A percentile compares a stretch with the other conserved stretches of the same genome.
Conservation (phyloP, 2,888 invertebrate genomes). For the Pemphredon lugubris region DNA sequence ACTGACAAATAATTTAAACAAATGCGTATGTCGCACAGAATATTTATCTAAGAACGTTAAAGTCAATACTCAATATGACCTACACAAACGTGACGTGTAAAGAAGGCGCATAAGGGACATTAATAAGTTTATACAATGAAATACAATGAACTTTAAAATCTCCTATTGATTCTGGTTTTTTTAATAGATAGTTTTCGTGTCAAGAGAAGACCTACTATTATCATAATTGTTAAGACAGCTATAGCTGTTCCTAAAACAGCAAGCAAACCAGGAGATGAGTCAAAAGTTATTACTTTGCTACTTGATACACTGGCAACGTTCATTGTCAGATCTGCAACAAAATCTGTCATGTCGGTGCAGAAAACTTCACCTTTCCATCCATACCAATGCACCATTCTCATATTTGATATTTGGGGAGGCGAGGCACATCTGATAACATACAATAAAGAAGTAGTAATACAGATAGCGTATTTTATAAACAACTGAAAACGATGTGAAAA, state of each 20-base stretch:
- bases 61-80: too few relatives aligned
- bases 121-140: conserved; percentile 36
- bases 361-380: conserved; percentile 83
- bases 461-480: neutral
- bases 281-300: conserved; percentile 56
- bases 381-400: conserved; percentile 84
- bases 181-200: conserved; percentile 61
- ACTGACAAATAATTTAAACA: too few relatives aligned
- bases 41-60: too few relatives aligned
- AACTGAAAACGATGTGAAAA: too few relatives aligned
- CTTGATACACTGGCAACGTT: conserved; percentile 49
- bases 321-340: conserved; percentile 56
- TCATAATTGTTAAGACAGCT: conserved; percentile 64
- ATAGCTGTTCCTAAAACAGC: conserved; percentile 61
- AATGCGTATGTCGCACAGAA: too few relatives aligned
- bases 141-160: conserved; percentile 64
- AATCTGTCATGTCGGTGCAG: conserved; percentile 56
- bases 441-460: conserved; percentile 1
- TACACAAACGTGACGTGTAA: too few relatives aligned
- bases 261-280: conserved; percentile 68
- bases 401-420: conserved; percentile 81
- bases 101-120: too few relatives aligned
- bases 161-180: conserved; percentile 69
- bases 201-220: conserved; percentile 68
- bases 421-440: conserved; percentile 81